Percentiles rank a stretch among this genome's conserved stretches.
Evolutionary conservation across 2,113 vertebrate species (phyloP).

Genomic region (Melanotaenia duboulayi): DNA sequence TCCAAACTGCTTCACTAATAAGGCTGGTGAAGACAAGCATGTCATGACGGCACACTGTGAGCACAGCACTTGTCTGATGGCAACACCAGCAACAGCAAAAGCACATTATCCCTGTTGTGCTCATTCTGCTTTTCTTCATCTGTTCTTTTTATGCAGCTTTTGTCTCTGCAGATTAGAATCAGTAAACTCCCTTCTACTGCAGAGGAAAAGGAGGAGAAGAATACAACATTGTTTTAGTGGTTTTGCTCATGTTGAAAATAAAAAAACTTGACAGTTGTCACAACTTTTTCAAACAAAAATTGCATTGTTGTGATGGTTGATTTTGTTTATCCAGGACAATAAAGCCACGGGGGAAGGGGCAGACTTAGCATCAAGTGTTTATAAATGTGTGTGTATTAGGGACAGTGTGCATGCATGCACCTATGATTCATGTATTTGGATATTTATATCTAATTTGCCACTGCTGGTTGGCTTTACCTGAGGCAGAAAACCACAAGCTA

Average conservation of each 20-base stretch:
- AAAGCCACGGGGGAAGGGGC: constrained; percentile 1
- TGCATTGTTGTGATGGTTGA: constrained; percentile 21
- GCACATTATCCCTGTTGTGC: constrained; percentile 59
- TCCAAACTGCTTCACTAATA: constrained; percentile 50
- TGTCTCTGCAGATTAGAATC: constrained; percentile 44
- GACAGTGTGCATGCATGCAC: background rate
- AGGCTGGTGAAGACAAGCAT: constrained; percentile 43
- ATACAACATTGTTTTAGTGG: constrained; percentile 25
- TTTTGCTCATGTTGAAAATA: constrained; percentile 21
- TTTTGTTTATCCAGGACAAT: constrained; percentile 29
- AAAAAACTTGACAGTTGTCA: constrained; percentile 20
- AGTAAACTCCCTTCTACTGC: constrained; percentile 9
- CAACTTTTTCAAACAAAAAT: constrained; percentile 13
- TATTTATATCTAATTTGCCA: constrained; percentile 35
- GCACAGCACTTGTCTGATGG: constrained; percentile 50
- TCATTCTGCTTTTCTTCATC: constrained; percentile 35
- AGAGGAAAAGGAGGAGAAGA: constrained; percentile 3
- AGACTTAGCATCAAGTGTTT: constrained; percentile 4
- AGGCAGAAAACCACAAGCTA: background rate
- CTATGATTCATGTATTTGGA: background rate
- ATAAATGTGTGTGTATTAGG: background rate
- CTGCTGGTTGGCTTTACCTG: background rate
- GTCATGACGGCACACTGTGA: constrained; percentile 47
- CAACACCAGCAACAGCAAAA: constrained; percentile 63
- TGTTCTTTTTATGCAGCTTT: constrained; percentile 24